Evolutionary conservation across 2,113 vertebrate species (phyloP), one percentile per base, ranked within the genome.

Genomic region (Axis porcinus): DNA sequence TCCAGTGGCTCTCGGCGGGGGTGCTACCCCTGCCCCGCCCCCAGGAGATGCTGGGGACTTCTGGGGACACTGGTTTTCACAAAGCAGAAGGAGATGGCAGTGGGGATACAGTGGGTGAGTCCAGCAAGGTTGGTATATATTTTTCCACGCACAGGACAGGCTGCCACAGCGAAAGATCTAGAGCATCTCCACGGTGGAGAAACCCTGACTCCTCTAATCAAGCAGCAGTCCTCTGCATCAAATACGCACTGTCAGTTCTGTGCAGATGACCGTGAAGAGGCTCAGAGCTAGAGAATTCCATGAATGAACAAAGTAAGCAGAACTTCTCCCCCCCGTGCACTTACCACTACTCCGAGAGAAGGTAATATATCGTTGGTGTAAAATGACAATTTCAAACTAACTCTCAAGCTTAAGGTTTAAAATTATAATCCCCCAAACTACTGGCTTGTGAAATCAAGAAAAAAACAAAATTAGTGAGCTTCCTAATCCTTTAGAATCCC

Each of bases 11-110:
- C 58, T 23, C 79, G 27, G 8, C 2, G 0, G 10, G 27, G 27
- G 47, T 2, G 50, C 47, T 0, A 79, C 19, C 28, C 23, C 25
- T 40, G 16, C 28, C 36, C 25, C 6, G 0, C 52, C 13, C 7
- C 7, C 30, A 28, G 64, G 47, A 25, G 47, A 45, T 5, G 30
- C 81, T 15, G 52, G 50, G 33, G 25, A 8, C 7, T 21, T 45
- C 14, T 27, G n/a, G 45, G 33, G 67, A 52, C 6, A 1, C 12
- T 9, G 40, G 40, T 8, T 67, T 62, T 57, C n/a, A 17, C 10
- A 2, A 1, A 40, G n/a, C 0, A 7, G n/a, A 30, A 19, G 19
- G 27, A 43, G 16, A 43, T 0, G 3, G 0, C 21, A 19, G 1
- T 16, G 40, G 74, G 45, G 14, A 21, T 4, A 3, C 0, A 6